Evolutionary conservation across 2,888 invertebrate genomes (phyloP), one percentile per base, ranked within the genome.

Genomic region (Synanthedon vespiformis): DNA sequence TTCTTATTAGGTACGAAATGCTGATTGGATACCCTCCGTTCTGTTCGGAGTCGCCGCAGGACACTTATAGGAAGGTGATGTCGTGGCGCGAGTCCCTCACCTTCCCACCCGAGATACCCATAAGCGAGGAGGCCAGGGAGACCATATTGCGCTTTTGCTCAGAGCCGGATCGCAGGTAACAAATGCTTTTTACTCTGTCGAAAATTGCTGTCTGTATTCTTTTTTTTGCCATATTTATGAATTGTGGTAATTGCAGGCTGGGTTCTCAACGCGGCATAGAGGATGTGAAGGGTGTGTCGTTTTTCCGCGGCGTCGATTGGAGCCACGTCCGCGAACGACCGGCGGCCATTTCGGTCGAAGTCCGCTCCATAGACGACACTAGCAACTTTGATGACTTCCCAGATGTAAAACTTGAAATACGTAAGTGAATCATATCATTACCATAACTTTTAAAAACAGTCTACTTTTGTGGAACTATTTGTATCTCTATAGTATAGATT

Each of bases 331-430:
- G 99, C 58, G 99, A 99, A 79, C 91, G 99, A 54, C 99, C 99
- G 51, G 97, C 99, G 57, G 99, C 99, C 67, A 98, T 99, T 82
- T 94, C 96, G 50, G 97, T 99, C 22, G 97, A 98, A 77, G 98
- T 99, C 55, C 95, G 95, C 77, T 98, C 98, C 62, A 99, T 99
- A 68, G 99, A 99, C 80, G 99, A 99, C 84, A 99, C 99, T 48
- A 98, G 98, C 61, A 99, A 99, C 89, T 99, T 99, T 81, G 99
- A 99, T 87, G 99, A 99, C 71, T 99, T 99, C 90, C 99, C 99
- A 5, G 99, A 99, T 86, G 98, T 98, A 69, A 98, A 99, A 78
- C 91, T 99, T 63, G 96, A 97, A 90, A 97, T 98, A 89, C 97
- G 98, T 98, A 90, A 93, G 96, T 48, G 18, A 16, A 48, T 3